Percentiles rank a stretch among this genome's conserved stretches.
These are phyloP conservation scores for Rhinolophus ferrumequinum DNA, from an alignment of 2,113 vertebrate species.

Conservation along the genomic window DNA sequence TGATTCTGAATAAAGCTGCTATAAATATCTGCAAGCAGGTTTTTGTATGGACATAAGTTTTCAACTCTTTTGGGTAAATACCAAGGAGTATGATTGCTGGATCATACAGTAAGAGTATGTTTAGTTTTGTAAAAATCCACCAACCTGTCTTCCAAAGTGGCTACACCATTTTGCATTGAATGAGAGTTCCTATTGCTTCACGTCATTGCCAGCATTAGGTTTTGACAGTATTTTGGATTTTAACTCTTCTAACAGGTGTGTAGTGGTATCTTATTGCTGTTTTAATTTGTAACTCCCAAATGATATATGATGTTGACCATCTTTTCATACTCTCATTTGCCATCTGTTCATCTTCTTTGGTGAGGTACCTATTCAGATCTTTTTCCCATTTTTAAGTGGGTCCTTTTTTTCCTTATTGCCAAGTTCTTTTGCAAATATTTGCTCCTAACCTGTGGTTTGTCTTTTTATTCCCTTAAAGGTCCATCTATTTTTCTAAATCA, in stretches of 20 bases:
- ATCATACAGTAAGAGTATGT: background rate
- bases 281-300: background rate
- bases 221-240: background rate
- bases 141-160: background rate
- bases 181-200: background rate
- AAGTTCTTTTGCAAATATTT: conserved; percentile 20
- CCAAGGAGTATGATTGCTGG: background rate
- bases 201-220: background rate
- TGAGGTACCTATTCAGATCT: background rate
- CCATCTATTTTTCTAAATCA: conserved; percentile 4
- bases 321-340: background rate
- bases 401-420: background rate
- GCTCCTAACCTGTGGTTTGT: background rate
- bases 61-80: background rate
- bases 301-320: background rate
- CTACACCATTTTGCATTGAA: background rate
- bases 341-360: background rate
- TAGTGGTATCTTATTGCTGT: background rate
- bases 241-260: background rate
- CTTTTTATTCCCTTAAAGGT: background rate
- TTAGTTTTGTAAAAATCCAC: background rate
- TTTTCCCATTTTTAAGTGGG: background rate
- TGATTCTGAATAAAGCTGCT: background rate
- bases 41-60: background rate
- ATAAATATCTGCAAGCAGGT: background rate